These are phyloP conservation scores for Sarcophaga bullata DNA, from an alignment of 1,140 invertebrate genomes.

Conservation along the genomic window DNA sequence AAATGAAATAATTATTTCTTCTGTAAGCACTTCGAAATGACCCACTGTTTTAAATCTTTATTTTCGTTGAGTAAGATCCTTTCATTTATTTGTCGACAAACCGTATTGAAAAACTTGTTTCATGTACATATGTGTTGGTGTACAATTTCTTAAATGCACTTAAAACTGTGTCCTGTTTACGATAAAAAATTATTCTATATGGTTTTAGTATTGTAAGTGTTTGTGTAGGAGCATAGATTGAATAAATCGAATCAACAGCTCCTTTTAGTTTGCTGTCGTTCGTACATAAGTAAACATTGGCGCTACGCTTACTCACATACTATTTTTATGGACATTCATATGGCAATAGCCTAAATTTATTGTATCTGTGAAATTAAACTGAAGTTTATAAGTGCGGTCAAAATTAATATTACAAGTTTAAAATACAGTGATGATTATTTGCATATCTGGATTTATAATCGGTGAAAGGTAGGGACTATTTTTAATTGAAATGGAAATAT, in stretches of 20 bases:
- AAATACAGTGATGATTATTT: conserved; percentile 70
- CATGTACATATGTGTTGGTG: background rate
- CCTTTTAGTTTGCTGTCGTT: conserved; percentile 29
- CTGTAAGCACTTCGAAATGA: background rate
- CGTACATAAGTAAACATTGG: background rate
- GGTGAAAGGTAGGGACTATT: conserved; percentile 69
- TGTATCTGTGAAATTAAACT: too few relatives aligned
- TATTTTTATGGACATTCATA: too few relatives aligned
- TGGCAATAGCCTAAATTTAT: too few relatives aligned
- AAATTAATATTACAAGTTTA: too few relatives aligned
- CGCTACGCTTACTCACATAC: background rate
- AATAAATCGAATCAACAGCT: conserved; percentile 1
- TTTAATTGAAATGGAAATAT: too few relatives aligned
- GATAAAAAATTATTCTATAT: background rate
- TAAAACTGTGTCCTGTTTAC: background rate
- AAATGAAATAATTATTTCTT: background rate
- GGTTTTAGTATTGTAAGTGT: conserved; percentile 1
- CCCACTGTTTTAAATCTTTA: background rate
- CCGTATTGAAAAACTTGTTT: background rate
- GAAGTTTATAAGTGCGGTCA: too few relatives aligned
- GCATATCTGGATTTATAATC: conserved; percentile 74
- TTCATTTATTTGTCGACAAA: background rate
- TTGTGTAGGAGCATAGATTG: background rate
- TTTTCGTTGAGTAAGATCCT: background rate
- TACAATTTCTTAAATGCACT: background rate